These are phyloP conservation scores for Dermochelys coriacea DNA, from an alignment of 2,797 vertebrate species.

Conservation along the genomic window DNA sequence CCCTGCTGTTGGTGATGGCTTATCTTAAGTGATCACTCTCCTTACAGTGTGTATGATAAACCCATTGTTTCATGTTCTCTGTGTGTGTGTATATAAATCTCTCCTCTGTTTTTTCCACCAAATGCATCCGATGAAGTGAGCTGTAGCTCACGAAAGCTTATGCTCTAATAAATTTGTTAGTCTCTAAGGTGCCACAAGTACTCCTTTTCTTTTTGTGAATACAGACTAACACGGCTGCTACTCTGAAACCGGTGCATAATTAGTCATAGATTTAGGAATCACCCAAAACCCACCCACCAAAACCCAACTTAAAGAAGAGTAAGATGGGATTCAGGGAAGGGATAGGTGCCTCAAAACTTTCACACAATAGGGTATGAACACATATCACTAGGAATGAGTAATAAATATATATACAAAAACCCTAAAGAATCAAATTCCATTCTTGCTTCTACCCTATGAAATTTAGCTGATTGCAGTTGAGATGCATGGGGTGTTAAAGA, in stretches of 20 bases:
- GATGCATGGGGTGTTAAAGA: slow-evolving; percentile 18
- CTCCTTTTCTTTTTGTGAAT: no score
- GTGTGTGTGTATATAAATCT: no score
- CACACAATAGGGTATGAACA: not conserved
- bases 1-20: no score
- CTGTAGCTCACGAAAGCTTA: no score
- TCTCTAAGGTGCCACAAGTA: no score
- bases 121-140: no score
- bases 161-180: no score
- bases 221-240: no score
- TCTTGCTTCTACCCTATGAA: not conserved
- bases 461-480: not conserved
- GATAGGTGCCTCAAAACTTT: not conserved
- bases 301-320: not conserved
- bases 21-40: no score
- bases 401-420: not conserved
- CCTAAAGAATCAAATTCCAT: slow-evolving; percentile 1
- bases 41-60: no score
- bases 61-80: no score
- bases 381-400: not conserved
- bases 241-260: not conserved
- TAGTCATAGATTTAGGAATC: not conserved
- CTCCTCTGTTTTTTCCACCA: no score
- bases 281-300: not conserved
- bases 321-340: not conserved